Evolutionary conservation across 2,888 invertebrate species (phyloP), one percentile per base, ranked within the genome.

Genomic region (Apotomis capreana): DNA sequence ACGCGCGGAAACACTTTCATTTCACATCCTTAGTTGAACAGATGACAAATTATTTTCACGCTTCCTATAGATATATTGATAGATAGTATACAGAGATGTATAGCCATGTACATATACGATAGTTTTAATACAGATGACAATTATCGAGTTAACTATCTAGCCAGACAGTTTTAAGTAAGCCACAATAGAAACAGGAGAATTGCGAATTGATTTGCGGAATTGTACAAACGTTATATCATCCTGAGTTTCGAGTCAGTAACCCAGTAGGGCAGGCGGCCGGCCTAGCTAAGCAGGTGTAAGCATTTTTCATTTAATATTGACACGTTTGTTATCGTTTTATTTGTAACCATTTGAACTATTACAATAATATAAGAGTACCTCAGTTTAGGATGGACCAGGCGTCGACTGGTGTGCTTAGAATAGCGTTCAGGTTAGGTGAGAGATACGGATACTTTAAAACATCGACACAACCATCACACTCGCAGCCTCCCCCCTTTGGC

Each of bases 321-420:
- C 89, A 92, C 87, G 85, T 91, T 90, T 92, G 93, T 93, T 93
- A 92, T 87, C 87, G 92, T 92, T 93, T 93, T 75, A 88, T 93
- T 93, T 92, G 88, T 92, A 92, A 91, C 90, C 89, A 89, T 91
- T 91, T 91, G 81, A 92, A 91, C 89, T 92, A 92, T 91, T 92
- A 91, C 89, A 84, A 89, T 91, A 90, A 88, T 86, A 89, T 90
- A 91, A 87, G 89, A 87, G 86, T 90, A 92, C 89, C 92, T 93
- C 92, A 90, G 91, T 90, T 92, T 90, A 92, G 90, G 92, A 91
- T 90, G 90, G 92, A 92, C 92, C 92, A 92, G 91, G 91, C 92
- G 92, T 91, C 92, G 92, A 92, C 92, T 92, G 92, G 91, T 91
- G 87, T 89, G 88, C 87, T 87, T 86, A 87, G 86, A 85, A 81